Evolutionary conservation across 2,888 invertebrate genomes (phyloP).

Genomic region (Drosophila buzzatii): DNA sequence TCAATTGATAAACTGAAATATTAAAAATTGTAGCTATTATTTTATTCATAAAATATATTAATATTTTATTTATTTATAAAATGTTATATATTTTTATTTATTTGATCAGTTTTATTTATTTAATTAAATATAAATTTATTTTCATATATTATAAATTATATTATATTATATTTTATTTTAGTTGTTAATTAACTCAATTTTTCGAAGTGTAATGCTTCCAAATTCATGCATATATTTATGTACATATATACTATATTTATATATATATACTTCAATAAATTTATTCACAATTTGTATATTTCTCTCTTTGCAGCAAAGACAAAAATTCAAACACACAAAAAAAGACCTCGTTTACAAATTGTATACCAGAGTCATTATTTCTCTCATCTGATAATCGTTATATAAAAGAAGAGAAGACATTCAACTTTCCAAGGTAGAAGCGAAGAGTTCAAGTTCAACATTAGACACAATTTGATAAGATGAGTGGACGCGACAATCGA

Average conservation of each 20-base stretch:
- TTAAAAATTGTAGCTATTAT: no score
- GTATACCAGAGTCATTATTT: slow-evolving; percentile 7
- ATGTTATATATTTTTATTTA: neutral
- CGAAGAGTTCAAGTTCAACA: slow-evolving; percentile 63
- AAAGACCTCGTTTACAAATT: slow-evolving; percentile 44
- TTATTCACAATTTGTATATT: slow-evolving; percentile 13
- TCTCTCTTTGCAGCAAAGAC: slow-evolving; percentile 67
- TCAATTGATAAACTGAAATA: no score
- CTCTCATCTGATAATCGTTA: slow-evolving; percentile 10
- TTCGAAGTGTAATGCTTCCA: neutral
- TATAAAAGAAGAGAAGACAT: slow-evolving; percentile 3
- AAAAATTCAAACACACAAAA: slow-evolving; percentile 34
- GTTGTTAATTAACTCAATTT: neutral
- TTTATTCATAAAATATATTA: neutral
- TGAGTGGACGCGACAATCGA: slow-evolving; percentile 85
- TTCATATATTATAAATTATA: no score
- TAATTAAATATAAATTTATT: neutral
- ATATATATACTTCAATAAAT: slow-evolving; percentile 2
- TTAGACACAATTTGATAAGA: slow-evolving; percentile 63
- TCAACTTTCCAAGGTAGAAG: slow-evolving; percentile 26
- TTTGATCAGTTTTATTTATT: neutral
- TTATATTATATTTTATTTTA: neutral
- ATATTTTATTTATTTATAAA: no score
- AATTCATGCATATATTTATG: neutral
- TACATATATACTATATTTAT: neutral